A percentile compares a stretch with the other conserved stretches of the same genome.
phyloP scores from a whole-genome alignment of 2,888 invertebrate species.

The Phengaris arion region DNA sequence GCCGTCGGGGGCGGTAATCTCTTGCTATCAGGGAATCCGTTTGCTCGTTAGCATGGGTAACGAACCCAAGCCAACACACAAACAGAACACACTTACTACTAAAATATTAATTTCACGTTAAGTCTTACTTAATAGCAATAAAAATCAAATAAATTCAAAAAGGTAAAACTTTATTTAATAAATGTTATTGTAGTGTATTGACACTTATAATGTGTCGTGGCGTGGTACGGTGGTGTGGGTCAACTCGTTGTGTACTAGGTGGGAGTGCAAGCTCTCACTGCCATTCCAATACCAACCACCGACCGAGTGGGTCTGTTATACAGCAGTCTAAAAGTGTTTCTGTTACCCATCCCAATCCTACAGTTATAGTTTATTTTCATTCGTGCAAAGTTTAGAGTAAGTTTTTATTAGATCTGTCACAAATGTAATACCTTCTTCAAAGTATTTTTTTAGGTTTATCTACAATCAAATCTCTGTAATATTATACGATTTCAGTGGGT shows the following conservation, averaged over 20 bases:
- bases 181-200: not conserved
- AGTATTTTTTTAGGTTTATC: not conserved
- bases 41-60: not conserved
- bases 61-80: too few species aligned
- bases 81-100: not conserved
- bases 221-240: too few species aligned
- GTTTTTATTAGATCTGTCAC: constrained; percentile 11
- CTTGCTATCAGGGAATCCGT: not conserved
- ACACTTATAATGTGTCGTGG: too few species aligned
- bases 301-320: too few species aligned
- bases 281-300: too few species aligned
- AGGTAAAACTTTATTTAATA: not conserved
- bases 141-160: too few species aligned
- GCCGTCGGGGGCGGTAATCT: constrained; percentile 4
- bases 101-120: not conserved
- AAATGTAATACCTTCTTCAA: not conserved
- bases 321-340: too few species aligned
- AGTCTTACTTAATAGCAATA: too few species aligned
- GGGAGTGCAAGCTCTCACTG: too few species aligned
- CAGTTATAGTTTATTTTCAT: not conserved
- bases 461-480: not conserved
- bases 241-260: too few species aligned
- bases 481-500: not conserved
- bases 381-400: not conserved
- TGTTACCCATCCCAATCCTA: too few species aligned